Percentiles rank a stretch among this genome's conserved stretches.
These are phyloP conservation scores for Idaea straminata DNA, from an alignment of 2,888 invertebrate species.

Conservation along the genomic window DNA sequence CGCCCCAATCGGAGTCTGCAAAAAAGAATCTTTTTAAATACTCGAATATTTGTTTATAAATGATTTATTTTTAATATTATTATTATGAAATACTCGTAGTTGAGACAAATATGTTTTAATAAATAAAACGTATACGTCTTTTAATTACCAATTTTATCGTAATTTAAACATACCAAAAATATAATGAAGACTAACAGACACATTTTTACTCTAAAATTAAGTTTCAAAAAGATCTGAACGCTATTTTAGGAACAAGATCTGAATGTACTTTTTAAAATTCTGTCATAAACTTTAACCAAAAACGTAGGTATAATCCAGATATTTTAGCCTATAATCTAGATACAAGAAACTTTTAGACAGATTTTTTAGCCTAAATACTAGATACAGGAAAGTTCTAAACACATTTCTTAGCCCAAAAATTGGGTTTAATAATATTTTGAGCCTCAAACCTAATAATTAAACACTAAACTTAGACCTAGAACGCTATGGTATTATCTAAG, in stretches of 20 bases:
- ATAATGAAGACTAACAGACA: too few relatives aligned
- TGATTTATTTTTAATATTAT: neutral
- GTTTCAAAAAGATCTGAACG: neutral
- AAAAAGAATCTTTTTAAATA: too few relatives aligned
- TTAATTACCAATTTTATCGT: neutral
- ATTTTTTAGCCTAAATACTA: too few relatives aligned
- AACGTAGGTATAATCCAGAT: neutral
- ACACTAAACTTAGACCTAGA: neutral
- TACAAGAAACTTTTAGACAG: neutral
- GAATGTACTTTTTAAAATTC: too few relatives aligned
- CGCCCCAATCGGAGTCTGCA: too few relatives aligned
- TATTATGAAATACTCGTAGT: neutral
- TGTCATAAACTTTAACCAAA: too few relatives aligned
- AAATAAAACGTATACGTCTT: neutral
- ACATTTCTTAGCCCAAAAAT: neutral
- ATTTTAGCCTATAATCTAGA: neutral
- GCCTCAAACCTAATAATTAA: neutral
- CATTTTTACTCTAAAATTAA: neutral
- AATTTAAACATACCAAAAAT: neutral
- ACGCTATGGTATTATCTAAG: slow-evolving; percentile 1
- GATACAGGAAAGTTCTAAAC: neutral
- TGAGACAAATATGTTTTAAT: slow-evolving; percentile 1
- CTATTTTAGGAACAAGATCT: neutral
- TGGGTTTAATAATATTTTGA: neutral
- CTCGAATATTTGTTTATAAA: neutral